Evolutionary conservation across 2,888 invertebrate species (phyloP).

Genomic region (Sipha maydis): DNA sequence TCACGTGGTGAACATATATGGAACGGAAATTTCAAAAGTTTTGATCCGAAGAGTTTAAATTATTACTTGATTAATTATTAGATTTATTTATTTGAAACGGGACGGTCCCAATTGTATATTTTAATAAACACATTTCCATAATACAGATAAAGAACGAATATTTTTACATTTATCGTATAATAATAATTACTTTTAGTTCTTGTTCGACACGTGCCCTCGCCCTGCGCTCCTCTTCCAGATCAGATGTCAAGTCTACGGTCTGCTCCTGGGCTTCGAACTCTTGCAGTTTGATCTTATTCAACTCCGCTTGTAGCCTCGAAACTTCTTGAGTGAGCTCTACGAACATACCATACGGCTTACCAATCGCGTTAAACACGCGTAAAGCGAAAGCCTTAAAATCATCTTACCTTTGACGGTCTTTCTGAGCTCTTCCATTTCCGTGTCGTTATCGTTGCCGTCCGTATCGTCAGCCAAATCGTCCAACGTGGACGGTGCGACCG

Average conservation of each 20-base stretch:
- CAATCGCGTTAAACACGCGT: too few relatives aligned
- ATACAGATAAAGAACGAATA: too few relatives aligned
- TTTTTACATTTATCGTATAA: too few relatives aligned
- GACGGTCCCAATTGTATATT: too few relatives aligned
- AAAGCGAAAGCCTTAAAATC: neutral
- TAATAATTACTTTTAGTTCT: slow-evolving; percentile 68
- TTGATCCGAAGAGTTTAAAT: too few relatives aligned
- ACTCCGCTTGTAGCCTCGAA: slow-evolving; percentile 76
- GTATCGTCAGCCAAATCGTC: slow-evolving; percentile 68
- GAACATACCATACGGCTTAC: neutral
- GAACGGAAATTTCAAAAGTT: too few relatives aligned
- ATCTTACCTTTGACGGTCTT: slow-evolving; percentile 72
- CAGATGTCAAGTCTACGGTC: slow-evolving; percentile 70
- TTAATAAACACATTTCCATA: too few relatives aligned
- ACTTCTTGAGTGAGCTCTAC: slow-evolving; percentile 72
- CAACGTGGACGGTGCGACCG: slow-evolving; percentile 71
- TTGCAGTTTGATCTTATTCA: slow-evolving; percentile 73
- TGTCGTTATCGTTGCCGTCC: slow-evolving; percentile 70
- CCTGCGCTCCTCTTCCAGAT: slow-evolving; percentile 71
- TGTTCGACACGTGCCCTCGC: slow-evolving; percentile 67
- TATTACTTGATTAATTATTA: too few relatives aligned
- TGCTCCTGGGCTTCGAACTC: slow-evolving; percentile 80
- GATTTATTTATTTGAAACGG: neutral
- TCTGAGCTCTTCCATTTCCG: slow-evolving; percentile 76
- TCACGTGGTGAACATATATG: too few relatives aligned